Evolutionary conservation across 2,888 invertebrate genomes (phyloP).

Genomic region (Pollenia amentaria): DNA sequence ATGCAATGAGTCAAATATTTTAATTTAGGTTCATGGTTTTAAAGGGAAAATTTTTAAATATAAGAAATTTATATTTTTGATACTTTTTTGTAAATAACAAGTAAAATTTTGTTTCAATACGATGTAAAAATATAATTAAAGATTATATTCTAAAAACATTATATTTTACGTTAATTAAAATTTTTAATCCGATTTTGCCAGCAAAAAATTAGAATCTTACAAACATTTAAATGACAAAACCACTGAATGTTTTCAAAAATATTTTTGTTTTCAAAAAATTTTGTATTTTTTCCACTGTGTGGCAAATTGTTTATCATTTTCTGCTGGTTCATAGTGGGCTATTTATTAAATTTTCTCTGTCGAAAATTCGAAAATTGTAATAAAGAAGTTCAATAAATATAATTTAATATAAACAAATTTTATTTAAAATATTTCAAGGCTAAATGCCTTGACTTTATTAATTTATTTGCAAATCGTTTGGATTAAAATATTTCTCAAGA

Average conservation of each 20-base stretch:
- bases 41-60: background rate
- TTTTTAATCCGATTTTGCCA: too few species aligned
- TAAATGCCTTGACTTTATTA: background rate
- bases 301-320: background rate
- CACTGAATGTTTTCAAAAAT: background rate
- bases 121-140: too few species aligned
- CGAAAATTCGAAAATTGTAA: background rate
- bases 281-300: background rate
- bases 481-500: too few species aligned
- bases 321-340: background rate
- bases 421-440: background rate
- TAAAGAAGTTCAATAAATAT: background rate
- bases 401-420: slow-evolving; percentile 11
- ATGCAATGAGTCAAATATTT: slow-evolving; percentile 38
- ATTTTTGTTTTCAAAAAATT: slow-evolving; percentile 1
- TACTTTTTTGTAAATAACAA: too few species aligned
- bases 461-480: too few species aligned
- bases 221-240: too few species aligned
- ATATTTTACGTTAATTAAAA: too few species aligned
- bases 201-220: too few species aligned
- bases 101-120: too few species aligned
- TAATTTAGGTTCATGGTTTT: slow-evolving; percentile 8
- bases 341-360: background rate
- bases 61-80: too few species aligned
- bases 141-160: too few species aligned